Base-by-base conservation (phyloP, 2,113 vertebrate species). In the Actenoides hombroni region DNA sequence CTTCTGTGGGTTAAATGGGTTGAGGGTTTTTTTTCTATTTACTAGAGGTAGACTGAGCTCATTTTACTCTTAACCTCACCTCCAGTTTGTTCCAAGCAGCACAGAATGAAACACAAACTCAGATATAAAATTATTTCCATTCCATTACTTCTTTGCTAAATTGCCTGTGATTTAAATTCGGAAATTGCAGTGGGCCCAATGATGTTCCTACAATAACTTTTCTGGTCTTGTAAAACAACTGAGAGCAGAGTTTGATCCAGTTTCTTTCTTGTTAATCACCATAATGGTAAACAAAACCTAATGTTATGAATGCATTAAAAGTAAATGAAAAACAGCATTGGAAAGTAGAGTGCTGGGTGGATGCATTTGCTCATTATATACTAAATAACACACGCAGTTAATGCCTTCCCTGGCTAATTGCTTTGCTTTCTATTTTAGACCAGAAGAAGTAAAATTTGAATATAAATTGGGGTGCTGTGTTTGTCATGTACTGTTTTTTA, bases 351-450 rank as follows among this genome's bases (percentile, higher is more conserved):
- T 59, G 86, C 71, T 5, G 49, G 67, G 90, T 88, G 92, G 85
- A 86, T 95, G 96, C 83, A n/a, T 97, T 92, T 44, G 76, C 95
- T 94, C 93, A 93, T 96, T 95, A 88, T 60, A 51, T 84, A 78
- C 77, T 86, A 91, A 95, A 94, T 88, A 96, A 95, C 80, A 53
- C 89, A 53, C 96, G 96, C 92, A 97, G 86, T 97, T 97, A 97
- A 91, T 16, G 64, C 89, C 81, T 91, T 46, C 94, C 84, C 95
- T 92, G 94, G 92, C 85, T 97, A 97, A 97, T 97, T 97, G 95
- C 94, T 97, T 95, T 93, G 94, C 88, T 88, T 96, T 89, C 88
- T 97, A 25, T 96, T 97, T 97, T 70, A 91, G 83, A 90, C 29
- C 90, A 92, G 83, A 91, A 80, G 39, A 88, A 92, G 93, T 97